phyloP scores from a whole-genome alignment of 2,113 vertebrate genomes.

The Larimichthys crocea region DNA sequence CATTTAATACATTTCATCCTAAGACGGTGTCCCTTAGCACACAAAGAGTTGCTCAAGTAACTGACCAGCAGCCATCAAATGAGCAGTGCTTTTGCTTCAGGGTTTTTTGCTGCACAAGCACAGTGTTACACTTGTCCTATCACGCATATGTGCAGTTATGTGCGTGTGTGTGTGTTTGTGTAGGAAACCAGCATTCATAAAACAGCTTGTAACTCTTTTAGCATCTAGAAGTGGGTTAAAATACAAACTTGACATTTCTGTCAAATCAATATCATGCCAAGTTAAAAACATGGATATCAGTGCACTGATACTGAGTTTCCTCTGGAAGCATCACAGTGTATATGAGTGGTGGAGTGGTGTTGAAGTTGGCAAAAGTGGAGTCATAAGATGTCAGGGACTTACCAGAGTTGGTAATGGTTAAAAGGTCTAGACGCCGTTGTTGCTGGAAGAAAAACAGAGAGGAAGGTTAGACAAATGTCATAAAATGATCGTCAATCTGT shows the following conservation, averaged over 20 bases:
- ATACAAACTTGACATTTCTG: not conserved
- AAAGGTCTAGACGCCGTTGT: conserved; percentile 94
- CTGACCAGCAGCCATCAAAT: conserved; percentile 37
- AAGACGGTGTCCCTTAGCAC: conserved; percentile 3
- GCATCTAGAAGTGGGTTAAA: not conserved
- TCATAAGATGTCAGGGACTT: conserved; percentile 77
- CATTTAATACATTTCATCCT: conserved; percentile 27
- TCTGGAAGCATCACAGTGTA: not conserved
- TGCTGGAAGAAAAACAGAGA: conserved; percentile 91
- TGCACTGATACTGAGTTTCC: not conserved
- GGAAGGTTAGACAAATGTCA: conserved; percentile 20
- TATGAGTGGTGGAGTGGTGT: not conserved
- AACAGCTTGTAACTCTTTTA: conserved; percentile 11
- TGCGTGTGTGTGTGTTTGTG: not conserved
- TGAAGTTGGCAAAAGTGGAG: not conserved
- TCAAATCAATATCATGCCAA: conserved; percentile 22
- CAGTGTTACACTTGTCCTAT: not conserved
- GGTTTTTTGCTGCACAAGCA: conserved; percentile 20
- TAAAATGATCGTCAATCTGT: conserved; percentile 6
- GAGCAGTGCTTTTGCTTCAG: conserved; percentile 20
- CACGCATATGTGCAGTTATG: not conserved
- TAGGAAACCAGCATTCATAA: conserved; percentile 6
- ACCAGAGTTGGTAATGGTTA: conserved; percentile 96
- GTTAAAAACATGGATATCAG: conserved; percentile 9
- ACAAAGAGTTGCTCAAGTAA: not conserved